Evolutionary conservation across 2,797 vertebrate species (phyloP), one percentile per base, ranked within the genome.

Genomic region (Crocidura indochinensis): DNA sequence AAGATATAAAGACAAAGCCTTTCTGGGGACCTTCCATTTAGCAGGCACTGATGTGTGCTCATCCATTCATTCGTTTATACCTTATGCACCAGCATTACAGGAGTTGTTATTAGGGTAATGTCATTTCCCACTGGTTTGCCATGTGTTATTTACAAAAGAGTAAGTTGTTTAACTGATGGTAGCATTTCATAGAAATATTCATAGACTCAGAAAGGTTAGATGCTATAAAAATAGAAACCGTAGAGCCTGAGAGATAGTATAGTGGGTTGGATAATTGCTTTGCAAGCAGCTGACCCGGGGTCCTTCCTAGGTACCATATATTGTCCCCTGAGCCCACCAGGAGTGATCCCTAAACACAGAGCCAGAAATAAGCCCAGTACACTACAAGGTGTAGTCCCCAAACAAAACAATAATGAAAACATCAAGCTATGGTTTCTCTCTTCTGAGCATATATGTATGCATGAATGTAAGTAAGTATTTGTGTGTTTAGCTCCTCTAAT

Each of bases 101-200:
- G 14, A 46, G 78, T 71, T 53, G 14, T 81, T 26, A 0, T 68
- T 38, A 82, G 73, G 82, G 6, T 0, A 44, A 22, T 84, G 49
- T 14, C 51, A 47, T 72, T 94, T 89, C 92, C 44, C 47, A 53
- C 65, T 49, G 69, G 19, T 44, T 95, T 87, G 56, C 75, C 79
- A 46, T 86, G 77, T 92, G 88, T 91, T 92, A 84, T 95, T 93
- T 90, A 91, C 76, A 90, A 88, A 84, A 47, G 44, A 82, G 24
- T 80, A 72, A 80, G 27, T 12, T 83, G 49, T 72, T 84, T 69
- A 24, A 67, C 29, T 84, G 38, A 49, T 68, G 6, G 3, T 62
- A 77, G 62, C 29, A 77, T 47, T 24, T 22, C 72, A 71, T 69
- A 51, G 22, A 31, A 12, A 64, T 93, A 73, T 88, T 77, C 49